Evolutionary conservation across 2,888 invertebrate genomes (phyloP).

Genomic region (Limnephilus rhombicus): DNA sequence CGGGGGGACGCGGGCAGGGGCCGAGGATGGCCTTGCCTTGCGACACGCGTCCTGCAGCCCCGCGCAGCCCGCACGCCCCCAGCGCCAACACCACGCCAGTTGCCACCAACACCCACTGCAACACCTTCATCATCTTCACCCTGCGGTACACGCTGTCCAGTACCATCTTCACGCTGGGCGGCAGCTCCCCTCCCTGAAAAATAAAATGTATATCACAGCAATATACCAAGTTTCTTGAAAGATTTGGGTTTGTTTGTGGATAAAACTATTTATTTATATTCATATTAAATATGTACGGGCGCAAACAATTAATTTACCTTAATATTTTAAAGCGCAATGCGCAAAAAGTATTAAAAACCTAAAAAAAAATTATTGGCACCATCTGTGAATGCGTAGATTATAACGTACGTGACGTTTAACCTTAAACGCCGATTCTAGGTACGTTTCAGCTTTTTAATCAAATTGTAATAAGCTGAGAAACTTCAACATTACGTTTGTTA

Average conservation of each 20-base stretch:
- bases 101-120: conserved; percentile 74
- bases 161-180: conserved; percentile 71
- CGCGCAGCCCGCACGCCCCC: conserved; percentile 53
- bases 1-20: neutral
- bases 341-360: no score
- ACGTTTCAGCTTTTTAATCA: no score
- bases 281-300: no score
- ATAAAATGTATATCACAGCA: neutral
- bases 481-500: no score
- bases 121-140: conserved; percentile 71
- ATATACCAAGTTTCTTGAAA: neutral
- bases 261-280: no score
- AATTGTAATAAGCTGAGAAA: no score
- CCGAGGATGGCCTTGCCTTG: neutral
- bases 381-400: no score
- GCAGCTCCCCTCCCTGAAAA: conserved; percentile 73
- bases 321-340: no score
- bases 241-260: no score
- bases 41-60: neutral
- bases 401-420: no score
- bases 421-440: neutral
- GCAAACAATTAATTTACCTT: no score
- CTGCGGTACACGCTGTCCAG: conserved; percentile 71
- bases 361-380: no score
- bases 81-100: conserved; percentile 69